phyloP scores from a whole-genome alignment of 2,888 invertebrate genomes.

The Tipula vernalis region DNA sequence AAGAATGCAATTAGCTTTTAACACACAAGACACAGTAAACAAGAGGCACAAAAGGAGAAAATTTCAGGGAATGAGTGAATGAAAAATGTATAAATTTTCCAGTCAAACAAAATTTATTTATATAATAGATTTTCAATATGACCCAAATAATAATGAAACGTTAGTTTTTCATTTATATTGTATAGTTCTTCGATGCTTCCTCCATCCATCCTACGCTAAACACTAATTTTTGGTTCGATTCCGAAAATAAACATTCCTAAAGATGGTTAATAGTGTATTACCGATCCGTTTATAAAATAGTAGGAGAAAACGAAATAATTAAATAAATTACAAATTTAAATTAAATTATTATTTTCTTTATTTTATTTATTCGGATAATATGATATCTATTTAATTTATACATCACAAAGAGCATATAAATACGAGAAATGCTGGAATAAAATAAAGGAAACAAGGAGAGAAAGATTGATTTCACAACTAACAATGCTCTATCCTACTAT shows the following conservation, averaged over 20 bases:
- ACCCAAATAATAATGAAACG: neutral
- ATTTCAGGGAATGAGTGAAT: neutral
- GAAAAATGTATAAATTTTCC: neutral
- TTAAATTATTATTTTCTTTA: neutral
- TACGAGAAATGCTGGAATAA: neutral
- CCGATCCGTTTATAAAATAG: neutral
- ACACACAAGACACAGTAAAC: neutral
- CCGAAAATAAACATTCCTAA: neutral
- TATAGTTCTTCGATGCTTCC: neutral
- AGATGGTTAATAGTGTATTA: neutral
- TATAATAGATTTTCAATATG: neutral
- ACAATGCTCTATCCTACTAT: neutral
- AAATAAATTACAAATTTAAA: neutral
- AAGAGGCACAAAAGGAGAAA: neutral
- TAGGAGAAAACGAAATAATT: neutral
- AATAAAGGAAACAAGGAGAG: neutral
- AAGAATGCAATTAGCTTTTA: neutral
- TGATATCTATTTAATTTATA: neutral
- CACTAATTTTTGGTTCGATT: neutral
- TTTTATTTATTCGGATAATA: neutral
- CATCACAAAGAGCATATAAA: neutral
- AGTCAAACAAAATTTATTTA: neutral
- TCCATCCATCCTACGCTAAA: neutral
- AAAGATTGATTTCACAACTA: neutral
- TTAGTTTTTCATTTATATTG: neutral